Percentiles rank a stretch among this genome's conserved stretches.
phyloP scores from a whole-genome alignment of 92 coral and sea anemone genomes.

The Phenganax subtilis region DNA sequence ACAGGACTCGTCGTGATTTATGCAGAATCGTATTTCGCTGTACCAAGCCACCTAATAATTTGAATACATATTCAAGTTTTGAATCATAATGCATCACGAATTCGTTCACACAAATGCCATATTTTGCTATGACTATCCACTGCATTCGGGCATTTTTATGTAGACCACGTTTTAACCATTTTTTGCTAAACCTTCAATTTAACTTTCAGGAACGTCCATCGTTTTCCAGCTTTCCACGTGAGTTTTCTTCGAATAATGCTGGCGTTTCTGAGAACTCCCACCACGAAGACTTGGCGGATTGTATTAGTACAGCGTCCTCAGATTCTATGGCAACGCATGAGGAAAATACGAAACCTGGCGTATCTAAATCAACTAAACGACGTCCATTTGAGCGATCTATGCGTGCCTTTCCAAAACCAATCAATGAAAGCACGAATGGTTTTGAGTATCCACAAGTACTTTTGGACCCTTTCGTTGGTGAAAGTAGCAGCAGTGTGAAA shows the following conservation, averaged over 20 bases:
- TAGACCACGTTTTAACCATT: background rate
- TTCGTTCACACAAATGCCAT: no score
- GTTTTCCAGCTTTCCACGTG: background rate
- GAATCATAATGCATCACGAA: no score
- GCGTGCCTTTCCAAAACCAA: constrained; percentile 23
- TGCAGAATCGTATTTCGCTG: no score
- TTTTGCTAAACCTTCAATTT: background rate
- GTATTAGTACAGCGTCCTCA: background rate
- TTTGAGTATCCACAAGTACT: background rate
- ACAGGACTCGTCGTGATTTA: no score
- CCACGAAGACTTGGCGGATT: background rate
- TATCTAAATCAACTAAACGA: background rate
- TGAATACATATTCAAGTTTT: no score
- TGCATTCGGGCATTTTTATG: no score
- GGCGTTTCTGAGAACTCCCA: background rate
- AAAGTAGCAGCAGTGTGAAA: background rate
- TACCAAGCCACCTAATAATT: no score
- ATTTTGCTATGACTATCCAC: no score
- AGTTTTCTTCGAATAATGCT: background rate
- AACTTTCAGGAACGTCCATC: constrained; percentile 7
- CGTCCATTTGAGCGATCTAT: background rate
- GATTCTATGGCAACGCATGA: constrained; percentile 2
- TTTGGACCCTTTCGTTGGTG: background rate
- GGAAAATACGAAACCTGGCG: background rate
- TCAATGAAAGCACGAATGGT: background rate